Evolutionary conservation across 1,140 invertebrate species (phyloP).

Genomic region (Samia ricini): DNA sequence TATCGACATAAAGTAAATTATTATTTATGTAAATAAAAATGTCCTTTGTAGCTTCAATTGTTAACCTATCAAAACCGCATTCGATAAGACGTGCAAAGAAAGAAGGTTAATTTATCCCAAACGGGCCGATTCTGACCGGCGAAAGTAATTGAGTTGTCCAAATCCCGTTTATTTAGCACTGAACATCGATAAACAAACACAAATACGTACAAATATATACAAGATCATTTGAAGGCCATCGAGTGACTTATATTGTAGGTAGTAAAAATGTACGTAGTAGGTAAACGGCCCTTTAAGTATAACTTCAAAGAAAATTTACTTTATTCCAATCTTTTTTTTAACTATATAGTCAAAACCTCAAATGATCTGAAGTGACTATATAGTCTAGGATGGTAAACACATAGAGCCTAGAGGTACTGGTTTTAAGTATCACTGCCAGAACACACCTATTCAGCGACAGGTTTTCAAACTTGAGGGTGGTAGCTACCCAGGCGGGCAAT

Average conservation of each 20-base stretch:
- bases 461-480: too few relatives aligned
- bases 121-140: conserved; percentile 1
- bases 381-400: too few relatives aligned
- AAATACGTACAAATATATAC: conserved; percentile 17
- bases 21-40: too few relatives aligned
- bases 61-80: not conserved
- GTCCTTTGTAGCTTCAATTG: not conserved
- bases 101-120: conserved; percentile 9
- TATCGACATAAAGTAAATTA: too few relatives aligned
- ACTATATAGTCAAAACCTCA: too few relatives aligned
- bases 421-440: too few relatives aligned
- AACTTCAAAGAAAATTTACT: not conserved
- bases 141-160: conserved; percentile 20
- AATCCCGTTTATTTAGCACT: conserved; percentile 22
- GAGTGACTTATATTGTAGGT: not conserved
- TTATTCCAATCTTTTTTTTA: not conserved
- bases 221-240: conserved; percentile 19
- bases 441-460: too few relatives aligned
- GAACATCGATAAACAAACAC: conserved; percentile 24
- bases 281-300: not conserved
- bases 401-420: too few relatives aligned
- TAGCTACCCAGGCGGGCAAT: too few relatives aligned
- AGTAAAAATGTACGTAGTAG: not conserved
- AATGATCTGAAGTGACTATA: too few relatives aligned
- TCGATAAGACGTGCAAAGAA: not conserved